Evolutionary conservation across 2,797 vertebrate genomes (phyloP), one percentile per base, ranked within the genome.

Genomic region (Antrozous pallidus): DNA sequence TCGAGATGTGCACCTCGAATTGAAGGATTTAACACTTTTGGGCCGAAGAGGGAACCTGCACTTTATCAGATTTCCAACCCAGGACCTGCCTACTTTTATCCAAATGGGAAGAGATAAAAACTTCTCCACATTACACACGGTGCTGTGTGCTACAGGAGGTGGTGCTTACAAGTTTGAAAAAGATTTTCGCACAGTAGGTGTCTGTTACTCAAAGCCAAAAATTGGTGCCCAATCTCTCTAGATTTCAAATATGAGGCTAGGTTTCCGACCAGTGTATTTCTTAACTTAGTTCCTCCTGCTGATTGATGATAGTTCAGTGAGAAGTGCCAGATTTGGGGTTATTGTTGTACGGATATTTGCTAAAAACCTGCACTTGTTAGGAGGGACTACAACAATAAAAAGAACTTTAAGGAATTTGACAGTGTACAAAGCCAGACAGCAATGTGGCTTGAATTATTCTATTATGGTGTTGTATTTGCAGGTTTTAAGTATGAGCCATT

Each of bases 51-150:
- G 99, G 96, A 99, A 99, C 97, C 98, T 99, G 98, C 98, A 99
- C 98, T 99, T 99, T 98, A 99, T 99, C 96, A 98, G 99, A 95
- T 99, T 99, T 97, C 99, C 99, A 81, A 99, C 99, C 56, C 99
- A 99, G 45, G 99, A 99, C 97, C 98, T 99, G 97, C 98, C 99
- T 97, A 98, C 98, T 96, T 99, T 99, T 96, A 99, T 99, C 97
- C 99, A 99, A 96, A 99, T 99, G 99, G 99, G 98, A 96, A 98
- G 98, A 93, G 98, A 99, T 95, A 99, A 99, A 96, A 99, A 99
- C 98, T 99, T 99, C 92, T 99, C 99, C 28, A 99, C 99, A 38
- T 97, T 99, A 94, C 99, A 99, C 90, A 99, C 99, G 92, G 98
- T 99, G 95, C 98, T 99, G 56, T 99, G 99, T 92, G 98, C 99